phyloP scores from a whole-genome alignment of 2,888 invertebrate species.

The Miltochrista miniata region DNA sequence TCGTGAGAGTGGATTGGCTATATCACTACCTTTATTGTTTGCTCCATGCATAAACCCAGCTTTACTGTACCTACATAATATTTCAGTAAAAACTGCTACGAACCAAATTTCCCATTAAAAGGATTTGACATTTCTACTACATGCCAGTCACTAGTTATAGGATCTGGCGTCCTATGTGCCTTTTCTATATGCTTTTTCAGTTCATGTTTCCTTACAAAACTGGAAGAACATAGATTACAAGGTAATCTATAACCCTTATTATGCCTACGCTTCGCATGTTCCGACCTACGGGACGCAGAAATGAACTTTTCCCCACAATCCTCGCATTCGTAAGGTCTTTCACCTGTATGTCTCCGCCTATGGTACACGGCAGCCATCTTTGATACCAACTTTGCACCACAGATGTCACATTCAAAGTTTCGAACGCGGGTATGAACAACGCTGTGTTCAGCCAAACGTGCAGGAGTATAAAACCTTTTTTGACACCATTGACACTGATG shows the following conservation, averaged over 20 bases:
- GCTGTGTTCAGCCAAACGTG: constrained; percentile 76
- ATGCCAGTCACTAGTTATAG: constrained; percentile 2
- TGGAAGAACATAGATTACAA: constrained; percentile 55
- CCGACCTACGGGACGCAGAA: constrained; percentile 68
- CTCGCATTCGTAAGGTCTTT: constrained; percentile 70
- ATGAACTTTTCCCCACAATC: constrained; percentile 73
- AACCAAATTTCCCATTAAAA: too few species aligned
- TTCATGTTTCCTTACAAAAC: constrained; percentile 62
- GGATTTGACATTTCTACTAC: too few species aligned
- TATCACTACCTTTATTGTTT: too few species aligned
- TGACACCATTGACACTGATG: constrained; percentile 80
- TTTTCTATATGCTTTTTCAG: constrained; percentile 61
- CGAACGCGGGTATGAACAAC: constrained; percentile 80
- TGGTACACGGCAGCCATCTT: constrained; percentile 77
- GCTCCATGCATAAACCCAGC: too few species aligned
- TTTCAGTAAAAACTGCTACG: too few species aligned
- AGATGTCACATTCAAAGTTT: constrained; percentile 80
- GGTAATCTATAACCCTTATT: constrained; percentile 58
- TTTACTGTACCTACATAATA: too few species aligned
- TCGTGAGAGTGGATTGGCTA: too few species aligned
- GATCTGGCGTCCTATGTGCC: constrained; percentile 43
- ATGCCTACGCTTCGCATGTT: constrained; percentile 70
- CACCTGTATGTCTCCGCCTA: constrained; percentile 73
- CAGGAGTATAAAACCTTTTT: constrained; percentile 77
- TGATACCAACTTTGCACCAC: constrained; percentile 72